These are phyloP conservation scores for Acronicta leporina DNA, from an alignment of 2,888 invertebrate genomes.

Conservation along the genomic window DNA sequence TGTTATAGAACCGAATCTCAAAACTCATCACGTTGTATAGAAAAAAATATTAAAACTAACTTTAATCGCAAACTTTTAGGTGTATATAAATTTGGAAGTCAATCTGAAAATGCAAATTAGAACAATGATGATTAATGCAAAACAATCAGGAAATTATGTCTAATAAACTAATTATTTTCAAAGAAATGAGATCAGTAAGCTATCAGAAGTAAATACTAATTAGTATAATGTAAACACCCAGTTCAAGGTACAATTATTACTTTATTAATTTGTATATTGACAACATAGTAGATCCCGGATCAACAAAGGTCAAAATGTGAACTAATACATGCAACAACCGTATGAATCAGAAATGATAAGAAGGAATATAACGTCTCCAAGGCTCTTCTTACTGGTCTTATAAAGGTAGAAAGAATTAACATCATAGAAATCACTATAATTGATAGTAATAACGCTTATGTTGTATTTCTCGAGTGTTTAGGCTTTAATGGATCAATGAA, in stretches of 20 bases:
- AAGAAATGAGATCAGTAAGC: slow-evolving; percentile 21
- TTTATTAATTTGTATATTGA: slow-evolving; percentile 32
- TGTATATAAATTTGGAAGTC: too few species aligned
- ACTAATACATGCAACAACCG: slow-evolving; percentile 15
- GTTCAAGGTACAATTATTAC: slow-evolving; percentile 45
- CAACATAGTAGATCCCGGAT: slow-evolving; percentile 59
- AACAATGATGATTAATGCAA: neutral
- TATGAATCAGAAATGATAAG: slow-evolving; percentile 43
- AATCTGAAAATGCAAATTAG: neutral
- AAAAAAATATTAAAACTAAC: too few species aligned
- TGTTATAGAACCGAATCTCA: too few species aligned
- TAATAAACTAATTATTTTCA: slow-evolving; percentile 16
- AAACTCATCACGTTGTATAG: too few species aligned
- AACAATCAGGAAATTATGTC: slow-evolving; percentile 4
- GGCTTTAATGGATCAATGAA: too few species aligned
- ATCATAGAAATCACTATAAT: neutral
- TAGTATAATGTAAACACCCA: slow-evolving; percentile 42
- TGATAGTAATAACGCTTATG: neutral
- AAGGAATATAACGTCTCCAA: slow-evolving; percentile 18
- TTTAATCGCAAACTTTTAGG: too few species aligned
- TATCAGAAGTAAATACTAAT: slow-evolving; percentile 43
- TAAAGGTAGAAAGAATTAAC: slow-evolving; percentile 15
- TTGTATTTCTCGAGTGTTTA: neutral
- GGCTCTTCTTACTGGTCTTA: slow-evolving; percentile 12
- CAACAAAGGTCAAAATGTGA: slow-evolving; percentile 42